phyloP scores from a whole-genome alignment of 1,140 invertebrate species.

The Periplaneta americana region DNA sequence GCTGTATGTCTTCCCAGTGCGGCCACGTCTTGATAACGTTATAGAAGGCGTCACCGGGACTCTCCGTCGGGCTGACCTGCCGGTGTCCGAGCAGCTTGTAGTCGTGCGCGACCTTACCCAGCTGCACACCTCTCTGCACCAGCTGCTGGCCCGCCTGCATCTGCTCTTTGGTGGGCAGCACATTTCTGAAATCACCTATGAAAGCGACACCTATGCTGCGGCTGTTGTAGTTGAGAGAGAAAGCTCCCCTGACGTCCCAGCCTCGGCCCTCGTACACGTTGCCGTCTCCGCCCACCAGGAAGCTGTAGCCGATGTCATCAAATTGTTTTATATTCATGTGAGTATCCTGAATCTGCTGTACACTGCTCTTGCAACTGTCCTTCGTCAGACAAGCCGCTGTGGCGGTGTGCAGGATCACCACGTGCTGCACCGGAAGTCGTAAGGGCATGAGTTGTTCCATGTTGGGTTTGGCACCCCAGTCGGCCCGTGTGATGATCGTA shows the following conservation, averaged over 20 bases:
- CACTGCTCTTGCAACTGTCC: no score
- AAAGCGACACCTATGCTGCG: conserved; percentile 40
- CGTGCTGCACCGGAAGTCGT: no score
- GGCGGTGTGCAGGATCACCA: no score
- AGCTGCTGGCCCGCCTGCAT: conserved; percentile 50
- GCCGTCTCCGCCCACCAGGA: conserved; percentile 71
- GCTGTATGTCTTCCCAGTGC: conserved; percentile 45
- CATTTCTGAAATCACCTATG: conserved; percentile 39
- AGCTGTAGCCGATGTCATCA: no score
- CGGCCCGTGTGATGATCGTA: no score
- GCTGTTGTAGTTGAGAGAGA: conserved; percentile 50
- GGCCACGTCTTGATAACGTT: conserved; percentile 56
- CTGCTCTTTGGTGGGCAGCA: conserved; percentile 47
- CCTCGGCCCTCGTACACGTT: conserved; percentile 70
- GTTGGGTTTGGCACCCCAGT: no score
- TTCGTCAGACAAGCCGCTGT: no score
- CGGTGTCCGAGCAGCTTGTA: conserved; percentile 35
- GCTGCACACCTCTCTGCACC: conserved; percentile 53
- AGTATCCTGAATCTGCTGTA: no score
- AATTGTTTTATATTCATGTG: no score
- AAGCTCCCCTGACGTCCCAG: conserved; percentile 65
- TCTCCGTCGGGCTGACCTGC: conserved; percentile 31
- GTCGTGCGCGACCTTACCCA: conserved; percentile 45
- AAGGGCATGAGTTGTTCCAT: no score
- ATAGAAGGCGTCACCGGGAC: conserved; percentile 45